Base-by-base conservation (phyloP, 2,888 invertebrate genomes). In the Lasioglossum lativentre region DNA sequence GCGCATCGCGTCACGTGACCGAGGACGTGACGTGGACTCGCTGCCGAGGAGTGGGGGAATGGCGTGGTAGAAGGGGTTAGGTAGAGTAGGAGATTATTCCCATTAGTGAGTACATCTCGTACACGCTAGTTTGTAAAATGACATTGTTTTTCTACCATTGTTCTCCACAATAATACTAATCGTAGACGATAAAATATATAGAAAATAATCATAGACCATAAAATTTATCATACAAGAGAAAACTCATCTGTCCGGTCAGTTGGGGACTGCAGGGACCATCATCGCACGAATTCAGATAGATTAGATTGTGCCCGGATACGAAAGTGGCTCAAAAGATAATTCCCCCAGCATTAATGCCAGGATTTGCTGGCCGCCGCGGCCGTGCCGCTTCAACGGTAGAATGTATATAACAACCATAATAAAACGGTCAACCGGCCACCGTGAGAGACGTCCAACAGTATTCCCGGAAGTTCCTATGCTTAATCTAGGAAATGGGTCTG, bases 321-420 rank as follows among this genome's bases (percentile, higher is more conserved):
- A 70, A 81, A 82, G 42, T 84, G 82, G 87, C 89, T 88, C 88
- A 81, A 83, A 88, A 91, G 91, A 90, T 91, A 90, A 91, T 90
- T 85, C 87, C 45, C 45, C 40, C 42, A 82, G 86, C 82, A 88
- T 80, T 90, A 87, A 86, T 84, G 86, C 87, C 71, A 73, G 89
- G 90, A 90, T 91, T 91, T 88, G 86, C 87, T 56, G 52, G 82
- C 73, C 38, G 70, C 81, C 75, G 6, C 73, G n/a, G n/a, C n/a
- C n/a, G n/a, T n/a, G n/a, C n/a, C 78, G 83, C 74, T 85, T 82
- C 82, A 74, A 38, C 38, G 82, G 77, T 63, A 63, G 83, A 87
- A 84, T 75, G 79, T 85, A 77, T 86, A 78, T 80, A 78, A 85
- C 82, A 86, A 76, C 77, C 83, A 80, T 90, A 90, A 90, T 90